These are phyloP conservation scores for Trachemys scripta DNA, from an alignment of 2,113 vertebrate species.

Conservation along the genomic window DNA sequence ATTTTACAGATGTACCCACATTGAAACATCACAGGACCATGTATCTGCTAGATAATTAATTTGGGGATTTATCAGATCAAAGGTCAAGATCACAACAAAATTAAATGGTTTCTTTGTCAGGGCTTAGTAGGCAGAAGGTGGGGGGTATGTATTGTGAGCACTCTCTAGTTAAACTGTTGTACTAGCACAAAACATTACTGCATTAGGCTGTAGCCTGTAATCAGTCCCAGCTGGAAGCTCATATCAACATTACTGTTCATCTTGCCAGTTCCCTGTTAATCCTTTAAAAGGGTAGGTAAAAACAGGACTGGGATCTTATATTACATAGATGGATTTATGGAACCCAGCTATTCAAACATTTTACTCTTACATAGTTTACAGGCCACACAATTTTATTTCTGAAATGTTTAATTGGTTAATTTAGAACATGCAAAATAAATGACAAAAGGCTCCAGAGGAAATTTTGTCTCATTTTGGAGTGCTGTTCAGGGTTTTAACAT, in stretches of 20 bases:
- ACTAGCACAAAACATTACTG: conserved; percentile 51
- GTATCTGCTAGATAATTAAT: conserved; percentile 29
- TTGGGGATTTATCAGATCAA: conserved; percentile 46
- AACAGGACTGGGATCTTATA: conserved; percentile 55
- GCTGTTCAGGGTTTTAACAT: conserved; percentile 49
- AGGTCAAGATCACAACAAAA: conserved; percentile 68
- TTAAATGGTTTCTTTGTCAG: conserved; percentile 34
- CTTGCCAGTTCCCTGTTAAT: conserved; percentile 73
- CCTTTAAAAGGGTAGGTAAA: conserved; percentile 71
- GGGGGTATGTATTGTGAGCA: conserved; percentile 39
- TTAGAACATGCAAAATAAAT: conserved; percentile 48
- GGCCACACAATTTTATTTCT: conserved; percentile 67
- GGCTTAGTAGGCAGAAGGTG: conserved; percentile 43
- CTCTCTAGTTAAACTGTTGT: conserved; percentile 56
- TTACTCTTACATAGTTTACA: conserved; percentile 38
- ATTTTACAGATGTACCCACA: not conserved
- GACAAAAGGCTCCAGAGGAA: conserved; percentile 10
- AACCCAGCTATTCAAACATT: conserved; percentile 72
- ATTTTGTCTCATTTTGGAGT: conserved; percentile 49
- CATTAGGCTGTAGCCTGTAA: conserved; percentile 61
- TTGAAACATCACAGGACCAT: not conserved
- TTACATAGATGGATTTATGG: conserved; percentile 71
- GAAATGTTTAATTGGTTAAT: conserved; percentile 70
- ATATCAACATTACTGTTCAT: conserved; percentile 59
- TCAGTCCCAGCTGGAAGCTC: conserved; percentile 69